Evolutionary conservation across 2,797 vertebrate genomes (phyloP).

Genomic region (Coregonus sp.): DNA sequence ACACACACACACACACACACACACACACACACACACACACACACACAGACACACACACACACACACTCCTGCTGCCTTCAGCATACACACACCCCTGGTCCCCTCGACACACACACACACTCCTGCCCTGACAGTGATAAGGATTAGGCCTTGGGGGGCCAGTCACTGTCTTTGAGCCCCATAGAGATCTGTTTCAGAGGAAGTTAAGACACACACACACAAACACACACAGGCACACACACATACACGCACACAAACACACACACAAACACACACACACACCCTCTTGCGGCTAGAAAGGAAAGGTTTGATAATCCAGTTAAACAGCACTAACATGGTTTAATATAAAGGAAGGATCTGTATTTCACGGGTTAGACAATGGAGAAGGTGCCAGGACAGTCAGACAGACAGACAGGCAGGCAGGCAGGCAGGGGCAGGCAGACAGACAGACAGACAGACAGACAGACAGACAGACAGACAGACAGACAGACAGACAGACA

Average conservation of each 20-base stretch:
- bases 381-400: not conserved
- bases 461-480: too few relatives aligned
- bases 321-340: constrained; percentile 38
- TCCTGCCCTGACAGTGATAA: constrained; percentile 23
- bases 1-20: not conserved
- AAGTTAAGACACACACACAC: constrained; percentile 5
- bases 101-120: constrained; percentile 15
- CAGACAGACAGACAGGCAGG: constrained; percentile 4
- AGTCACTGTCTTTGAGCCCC: constrained; percentile 26
- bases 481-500: too few relatives aligned
- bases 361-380: constrained; percentile 39
- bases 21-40: not conserved
- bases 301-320: constrained; percentile 35
- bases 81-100: constrained; percentile 12
- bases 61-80: not conserved
- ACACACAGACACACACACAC: constrained; percentile 6
- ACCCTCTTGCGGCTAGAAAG: constrained; percentile 17
- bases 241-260: not conserved
- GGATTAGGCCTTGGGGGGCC: constrained; percentile 5
- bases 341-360: constrained; percentile 38
- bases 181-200: constrained; percentile 18
- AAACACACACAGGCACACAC: not conserved
- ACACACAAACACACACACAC: not conserved
- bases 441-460: too few relatives aligned
- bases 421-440: not conserved